Conservation (phyloP, 2,113 vertebrate genomes). For the Boleophthalmus pectinirostris region DNA sequence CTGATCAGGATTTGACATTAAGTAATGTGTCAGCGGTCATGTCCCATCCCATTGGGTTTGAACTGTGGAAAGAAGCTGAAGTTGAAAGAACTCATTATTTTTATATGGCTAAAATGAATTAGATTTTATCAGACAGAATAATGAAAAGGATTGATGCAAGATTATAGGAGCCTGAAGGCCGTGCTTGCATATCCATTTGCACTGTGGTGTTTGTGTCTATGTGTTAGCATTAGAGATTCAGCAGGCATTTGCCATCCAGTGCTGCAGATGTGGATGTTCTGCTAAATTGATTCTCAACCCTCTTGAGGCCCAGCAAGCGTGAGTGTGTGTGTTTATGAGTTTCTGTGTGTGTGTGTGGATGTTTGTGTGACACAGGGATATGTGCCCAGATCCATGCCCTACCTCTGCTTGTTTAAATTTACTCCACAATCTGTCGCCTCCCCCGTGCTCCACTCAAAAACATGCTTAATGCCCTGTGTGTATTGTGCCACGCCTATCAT, state of each 20-base stretch:
- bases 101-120: background rate
- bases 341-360: background rate
- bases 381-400: conserved; percentile 26
- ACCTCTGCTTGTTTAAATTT: conserved; percentile 45
- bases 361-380: conserved; percentile 23
- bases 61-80: background rate
- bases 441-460: conserved; percentile 11
- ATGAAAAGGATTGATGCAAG: conserved; percentile 5
- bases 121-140: background rate
- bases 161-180: background rate
- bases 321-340: background rate
- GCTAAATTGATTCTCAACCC: conserved; percentile 50
- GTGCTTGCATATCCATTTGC: background rate
- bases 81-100: background rate
- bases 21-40: too few species aligned
- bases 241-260: conserved; percentile 32
- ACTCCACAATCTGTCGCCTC: conserved; percentile 9
- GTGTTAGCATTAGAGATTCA: conserved; percentile 32
- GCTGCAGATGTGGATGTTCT: conserved; percentile 60
- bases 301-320: conserved; percentile 6
- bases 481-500: background rate
- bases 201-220: background rate
- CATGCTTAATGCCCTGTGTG: conserved; percentile 14
- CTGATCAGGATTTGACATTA: background rate
- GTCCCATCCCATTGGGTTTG: too few species aligned